Evolutionary conservation across 1,140 invertebrate genomes (phyloP), one percentile per base, ranked within the genome.

Genomic region (Bombus turneri): DNA sequence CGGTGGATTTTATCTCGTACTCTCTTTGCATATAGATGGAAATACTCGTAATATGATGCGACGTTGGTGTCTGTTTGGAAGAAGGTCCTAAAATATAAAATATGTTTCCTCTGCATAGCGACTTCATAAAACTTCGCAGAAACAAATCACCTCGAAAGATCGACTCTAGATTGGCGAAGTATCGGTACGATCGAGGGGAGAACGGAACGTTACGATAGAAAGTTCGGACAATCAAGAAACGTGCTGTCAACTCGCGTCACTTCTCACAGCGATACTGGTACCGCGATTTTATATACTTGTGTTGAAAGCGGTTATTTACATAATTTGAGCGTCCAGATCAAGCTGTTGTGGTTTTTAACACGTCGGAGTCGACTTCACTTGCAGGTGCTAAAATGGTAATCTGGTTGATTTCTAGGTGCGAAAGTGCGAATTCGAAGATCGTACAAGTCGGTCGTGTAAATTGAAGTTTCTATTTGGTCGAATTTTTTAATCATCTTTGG

Each of bases 21-120:
- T 85, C 77, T 86, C 73, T 92, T 91, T 89, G 90, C 90, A 90
- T 89, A 88, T 88, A 91, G 89, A 91, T 92, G 83, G 87, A 92
- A 90, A 83, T 76, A 69, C 47, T 53, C 5, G 66, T 81, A 37
- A 68, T 68, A 25, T 41, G 8, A 13, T 13, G 9, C 41, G 15
- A n/a, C 41, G 15, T 43, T 13, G 31, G 47, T 22, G 47, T 53
- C 47, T 53, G 47, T 53, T 53, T 53, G 47, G 5, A 53, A 22
- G 18, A 53, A 53, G 47, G 1, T 53, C 18, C 47, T 57, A 64
- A 43, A 43, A 47, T 62, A 66, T 59, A 74, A 71, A 57, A 68
- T 68, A 53, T 34, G 22, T 75, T 66, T 41, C 25, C 47, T 3
- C 5, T 25, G 69, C 39, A 12, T 34, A 37, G 28, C 39, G 37